Conservation (phyloP, 37 sponge, comb jelly and placozoan genomes). For the Lycopodina hypogea region DNA sequence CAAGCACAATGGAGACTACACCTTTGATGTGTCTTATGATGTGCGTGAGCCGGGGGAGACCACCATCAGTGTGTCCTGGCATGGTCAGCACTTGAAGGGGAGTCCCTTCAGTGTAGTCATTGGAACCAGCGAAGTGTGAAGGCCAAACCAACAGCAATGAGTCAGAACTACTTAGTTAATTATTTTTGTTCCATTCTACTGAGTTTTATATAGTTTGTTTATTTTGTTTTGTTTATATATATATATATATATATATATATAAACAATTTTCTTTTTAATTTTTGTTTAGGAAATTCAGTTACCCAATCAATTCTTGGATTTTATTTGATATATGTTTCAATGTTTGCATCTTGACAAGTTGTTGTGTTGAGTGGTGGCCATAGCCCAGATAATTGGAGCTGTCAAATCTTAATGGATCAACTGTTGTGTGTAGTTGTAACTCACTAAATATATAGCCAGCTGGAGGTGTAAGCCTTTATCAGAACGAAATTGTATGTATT, state of each 20-base stretch:
- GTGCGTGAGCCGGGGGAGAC: slow-evolving; percentile 65
- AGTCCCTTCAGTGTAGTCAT: slow-evolving; percentile 76
- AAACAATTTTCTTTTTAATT: background rate
- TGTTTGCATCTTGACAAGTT: too few species aligned
- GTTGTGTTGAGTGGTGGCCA: too few species aligned
- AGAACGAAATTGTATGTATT: too few species aligned
- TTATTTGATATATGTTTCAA: too few species aligned
- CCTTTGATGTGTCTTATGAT: slow-evolving; percentile 69
- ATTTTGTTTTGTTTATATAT: too few species aligned
- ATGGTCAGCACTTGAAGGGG: slow-evolving; percentile 79
- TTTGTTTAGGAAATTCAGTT: background rate
- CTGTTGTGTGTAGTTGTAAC: too few species aligned
- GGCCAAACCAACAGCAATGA: too few species aligned
- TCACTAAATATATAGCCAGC: too few species aligned
- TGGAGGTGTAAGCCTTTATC: too few species aligned
- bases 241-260: background rate
- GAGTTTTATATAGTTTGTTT: background rate
- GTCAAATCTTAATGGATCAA: too few species aligned
- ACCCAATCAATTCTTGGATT: background rate
- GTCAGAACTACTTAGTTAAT: background rate
- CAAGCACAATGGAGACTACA: slow-evolving; percentile 82
- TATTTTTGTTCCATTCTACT: background rate
- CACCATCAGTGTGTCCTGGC: slow-evolving; percentile 81
- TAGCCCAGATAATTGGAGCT: too few species aligned
- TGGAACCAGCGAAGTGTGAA: slow-evolving; percentile 36